Conservation (phyloP, 35 echinoderm and acorn worm species). For the Eucidaris tribuloides region DNA sequence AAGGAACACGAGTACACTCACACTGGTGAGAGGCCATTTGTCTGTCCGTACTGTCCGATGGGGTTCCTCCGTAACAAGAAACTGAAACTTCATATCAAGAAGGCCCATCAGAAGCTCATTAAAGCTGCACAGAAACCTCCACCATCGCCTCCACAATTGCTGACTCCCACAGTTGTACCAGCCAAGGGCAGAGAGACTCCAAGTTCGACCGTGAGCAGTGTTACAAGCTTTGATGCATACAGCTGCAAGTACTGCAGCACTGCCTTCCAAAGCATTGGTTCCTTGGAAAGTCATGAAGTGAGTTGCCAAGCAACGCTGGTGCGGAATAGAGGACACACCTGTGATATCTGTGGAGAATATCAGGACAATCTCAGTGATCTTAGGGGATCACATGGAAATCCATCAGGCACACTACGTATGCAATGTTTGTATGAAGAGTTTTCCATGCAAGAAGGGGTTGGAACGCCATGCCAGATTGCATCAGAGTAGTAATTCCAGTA, state of each 20-base stretch:
- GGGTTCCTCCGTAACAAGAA: slow-evolving; percentile 21
- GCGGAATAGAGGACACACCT: too few species aligned
- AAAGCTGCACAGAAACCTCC: slow-evolving; percentile 3
- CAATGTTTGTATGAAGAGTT: background rate
- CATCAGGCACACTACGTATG: background rate
- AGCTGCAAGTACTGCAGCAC: background rate
- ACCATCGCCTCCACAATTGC: background rate
- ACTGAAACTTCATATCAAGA: slow-evolving; percentile 16
- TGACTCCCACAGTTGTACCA: too few species aligned
- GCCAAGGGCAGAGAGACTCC: too few species aligned
- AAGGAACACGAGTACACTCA: slow-evolving; percentile 24
- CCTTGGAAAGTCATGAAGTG: background rate
- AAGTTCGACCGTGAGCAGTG: too few species aligned
- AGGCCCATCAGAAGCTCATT: background rate
- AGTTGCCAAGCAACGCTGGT: background rate
- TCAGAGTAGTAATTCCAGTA: too few species aligned
- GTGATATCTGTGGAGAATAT: too few species aligned
- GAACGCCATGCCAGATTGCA: slow-evolving; percentile 3
- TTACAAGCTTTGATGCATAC: too few species aligned
- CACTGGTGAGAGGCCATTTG: slow-evolving; percentile 6
- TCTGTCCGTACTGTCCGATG: slow-evolving; percentile 15
- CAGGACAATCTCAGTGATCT: background rate
- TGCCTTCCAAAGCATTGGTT: background rate
- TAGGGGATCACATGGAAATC: too few species aligned
- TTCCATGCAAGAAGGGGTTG: background rate